Base-by-base conservation (phyloP, 2,888 invertebrate genomes). In the Orthonevra nobilis region DNA sequence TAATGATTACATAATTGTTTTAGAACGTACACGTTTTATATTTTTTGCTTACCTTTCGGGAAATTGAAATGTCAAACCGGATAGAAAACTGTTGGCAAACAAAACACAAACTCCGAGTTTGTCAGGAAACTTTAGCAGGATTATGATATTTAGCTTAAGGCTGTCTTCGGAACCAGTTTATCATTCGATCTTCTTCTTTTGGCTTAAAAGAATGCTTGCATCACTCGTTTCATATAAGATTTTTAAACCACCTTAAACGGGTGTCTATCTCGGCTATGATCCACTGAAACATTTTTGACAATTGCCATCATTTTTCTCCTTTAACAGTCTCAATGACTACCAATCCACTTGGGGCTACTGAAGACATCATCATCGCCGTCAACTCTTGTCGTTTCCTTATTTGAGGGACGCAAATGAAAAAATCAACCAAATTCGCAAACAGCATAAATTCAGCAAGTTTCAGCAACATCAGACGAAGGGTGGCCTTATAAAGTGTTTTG, bases 1-100 rank as follows among this genome's bases (percentile, higher is more conserved):
- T 84, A 84, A 84, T 84, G 84, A 84, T 84, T 83, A 81, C 83
- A 81, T 84, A 84, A 84, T 84, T 84, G 84, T 84, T 84, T 84
- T 84, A 84, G 83, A 83, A 44, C 42, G 52, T 20, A 64, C n/a
- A 36, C 19, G 19, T 12, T 23, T 44, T 50, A 54, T 44, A 60
- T 58, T 30, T 23, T 48, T 20, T 40, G 14, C 42, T 14, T 26
- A 6, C n/a, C n/a, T n/a, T n/a, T 34, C 36, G 9, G 38, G 42
- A 68, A 74, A 68, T 81, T 81, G 58, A 81, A 81, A 64, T 63
- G 52, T 69, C 63, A 32, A 12, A 46, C n/a, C n/a, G n/a, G n/a
- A n/a, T n/a, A n/a, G n/a, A n/a, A n/a, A n/a, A n/a, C n/a, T n/a
- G n/a, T n/a, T n/a, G n/a, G n/a, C n/a, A n/a, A n/a, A n/a, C n/a